phyloP scores from a whole-genome alignment of 2,888 invertebrate species.

The Drosophila helvetica region DNA sequence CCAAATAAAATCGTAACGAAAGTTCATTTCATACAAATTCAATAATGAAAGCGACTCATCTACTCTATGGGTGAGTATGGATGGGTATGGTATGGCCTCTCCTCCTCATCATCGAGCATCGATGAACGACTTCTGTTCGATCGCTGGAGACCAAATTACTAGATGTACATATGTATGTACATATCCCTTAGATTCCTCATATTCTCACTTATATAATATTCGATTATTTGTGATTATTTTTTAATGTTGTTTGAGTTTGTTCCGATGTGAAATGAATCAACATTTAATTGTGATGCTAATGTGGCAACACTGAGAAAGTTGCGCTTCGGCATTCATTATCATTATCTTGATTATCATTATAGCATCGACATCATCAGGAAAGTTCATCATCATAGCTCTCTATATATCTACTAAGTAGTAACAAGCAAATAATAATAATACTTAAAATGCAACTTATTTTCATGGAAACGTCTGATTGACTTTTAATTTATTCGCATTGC shows the following conservation, averaged over 20 bases:
- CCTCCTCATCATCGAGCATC: background rate
- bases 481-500: conserved; percentile 23
- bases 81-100: background rate
- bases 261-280: conserved; percentile 13
- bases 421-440: conserved; percentile 12
- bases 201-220: conserved; percentile 49
- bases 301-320: conserved; percentile 64
- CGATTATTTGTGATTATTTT: conserved; percentile 3
- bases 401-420: background rate
- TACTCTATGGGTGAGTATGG: background rate
- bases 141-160: conserved; percentile 12
- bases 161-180: background rate
- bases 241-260: background rate
- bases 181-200: background rate
- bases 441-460: conserved; percentile 8
- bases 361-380: conserved; percentile 12
- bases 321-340: conserved; percentile 16
- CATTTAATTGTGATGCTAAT: conserved; percentile 67
- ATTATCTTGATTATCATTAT: background rate
- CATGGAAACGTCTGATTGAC: conserved; percentile 12
- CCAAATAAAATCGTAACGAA: conserved; percentile 50
- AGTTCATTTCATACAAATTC: conserved; percentile 50
- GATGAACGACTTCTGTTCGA: background rate
- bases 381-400: conserved; percentile 9
- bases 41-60: conserved; percentile 57